phyloP scores from a whole-genome alignment of 2,888 invertebrate species.

The Lydus trimaculatus region DNA sequence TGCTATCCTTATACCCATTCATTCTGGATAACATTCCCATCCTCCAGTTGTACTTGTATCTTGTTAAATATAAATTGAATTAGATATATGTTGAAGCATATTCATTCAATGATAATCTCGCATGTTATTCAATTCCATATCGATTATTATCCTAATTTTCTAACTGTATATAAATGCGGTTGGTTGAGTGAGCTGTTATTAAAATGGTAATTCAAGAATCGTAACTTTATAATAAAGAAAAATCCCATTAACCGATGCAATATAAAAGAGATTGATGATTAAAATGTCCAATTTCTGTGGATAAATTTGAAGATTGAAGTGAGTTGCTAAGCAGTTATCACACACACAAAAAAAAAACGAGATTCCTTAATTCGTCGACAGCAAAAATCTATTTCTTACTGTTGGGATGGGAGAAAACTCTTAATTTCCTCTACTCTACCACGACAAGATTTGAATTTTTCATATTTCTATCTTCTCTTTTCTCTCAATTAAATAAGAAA shows the following conservation, averaged over 20 bases:
- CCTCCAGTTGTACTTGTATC: conserved; percentile 14
- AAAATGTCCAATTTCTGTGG: conserved; percentile 6
- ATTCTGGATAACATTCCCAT: neutral
- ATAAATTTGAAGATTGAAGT: neutral
- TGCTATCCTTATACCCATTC: conserved; percentile 19
- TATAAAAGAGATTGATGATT: neutral
- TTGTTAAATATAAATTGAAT: conserved; percentile 35
- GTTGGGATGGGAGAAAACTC: neutral
- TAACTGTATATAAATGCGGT: no score
- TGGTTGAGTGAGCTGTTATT: no score
- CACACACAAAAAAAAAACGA: neutral
- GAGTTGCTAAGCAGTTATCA: neutral
- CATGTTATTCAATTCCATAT: neutral
- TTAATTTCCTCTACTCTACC: neutral
- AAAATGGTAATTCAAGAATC: neutral
- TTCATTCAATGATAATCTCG: conserved; percentile 16
- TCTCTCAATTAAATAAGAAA: neutral
- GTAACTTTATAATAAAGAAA: neutral
- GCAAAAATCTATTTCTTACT: conserved; percentile 3
- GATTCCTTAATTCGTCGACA: conserved; percentile 6
- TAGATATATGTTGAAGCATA: conserved; percentile 29
- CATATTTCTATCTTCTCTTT: neutral
- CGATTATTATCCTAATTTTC: no score
- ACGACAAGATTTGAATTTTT: neutral
- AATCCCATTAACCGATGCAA: neutral